Percentiles rank a stretch among this genome's conserved stretches.
phyloP scores from a whole-genome alignment of 1,140 invertebrate genomes.

The Cherax quadricarinatus region DNA sequence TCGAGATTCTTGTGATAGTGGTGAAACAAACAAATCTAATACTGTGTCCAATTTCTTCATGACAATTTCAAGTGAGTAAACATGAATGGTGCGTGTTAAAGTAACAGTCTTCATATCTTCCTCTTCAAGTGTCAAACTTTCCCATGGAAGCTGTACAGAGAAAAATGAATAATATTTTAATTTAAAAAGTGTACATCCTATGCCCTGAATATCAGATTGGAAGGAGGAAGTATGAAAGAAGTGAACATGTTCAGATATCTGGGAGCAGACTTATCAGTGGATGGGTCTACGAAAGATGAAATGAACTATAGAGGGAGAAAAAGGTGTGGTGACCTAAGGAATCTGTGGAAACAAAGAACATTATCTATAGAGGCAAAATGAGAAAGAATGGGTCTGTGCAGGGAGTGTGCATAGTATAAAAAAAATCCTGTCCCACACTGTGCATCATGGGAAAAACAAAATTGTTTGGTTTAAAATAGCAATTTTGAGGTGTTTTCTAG shows the following conservation, averaged over 20 bases:
- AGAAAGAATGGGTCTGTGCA: neutral
- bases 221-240: neutral
- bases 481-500: no score
- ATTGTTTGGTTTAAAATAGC: no score
- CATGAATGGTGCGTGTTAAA: slow-evolving; percentile 1
- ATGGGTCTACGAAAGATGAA: no score
- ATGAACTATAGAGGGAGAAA: no score
- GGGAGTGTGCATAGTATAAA: no score
- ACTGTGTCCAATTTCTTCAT: neutral
- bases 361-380: no score
- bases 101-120: neutral
- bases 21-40: neutral
- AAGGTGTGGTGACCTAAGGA: neutral
- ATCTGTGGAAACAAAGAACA: neutral
- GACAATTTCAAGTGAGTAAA: neutral
- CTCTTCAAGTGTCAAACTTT: neutral
- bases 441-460: no score
- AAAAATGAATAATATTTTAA: neutral
- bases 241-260: no score
- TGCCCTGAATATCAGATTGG: neutral
- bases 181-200: neutral
- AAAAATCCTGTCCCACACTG: no score
- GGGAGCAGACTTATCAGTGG: no score
- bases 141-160: neutral
- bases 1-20: neutral